Base-by-base conservation (phyloP, 2,113 vertebrate species). In the Varanus komodoensis region DNA sequence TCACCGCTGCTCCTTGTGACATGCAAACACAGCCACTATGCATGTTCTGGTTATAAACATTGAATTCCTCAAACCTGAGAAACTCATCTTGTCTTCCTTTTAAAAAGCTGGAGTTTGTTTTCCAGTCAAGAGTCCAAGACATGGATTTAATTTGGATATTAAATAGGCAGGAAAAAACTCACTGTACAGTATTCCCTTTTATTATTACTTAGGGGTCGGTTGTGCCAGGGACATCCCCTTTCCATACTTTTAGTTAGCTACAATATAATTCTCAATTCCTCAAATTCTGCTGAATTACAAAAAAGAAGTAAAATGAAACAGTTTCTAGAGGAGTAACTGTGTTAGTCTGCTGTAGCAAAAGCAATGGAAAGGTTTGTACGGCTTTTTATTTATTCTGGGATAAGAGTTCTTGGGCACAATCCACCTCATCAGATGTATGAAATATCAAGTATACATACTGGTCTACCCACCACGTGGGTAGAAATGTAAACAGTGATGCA, bases 21-120 rank as follows among this genome's bases (percentile, higher is more conserved):
- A 44, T 44, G 38, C 38, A 44, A 44, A 44, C 38, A 44, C 38
- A 44, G 38, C 38, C 38, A 44, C 38, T 44, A 44, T 44, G 38
- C 69, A 21, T 74, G 48, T 94, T 44, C 25, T 87, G 75, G 83
- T 89, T 80, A 4, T 44, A 77, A 34, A 11, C 81, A 27, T 27
- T 32, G 88, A 78, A 48, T 54, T 32, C 34, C 44, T 83, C 52
- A 90, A 69, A 82, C 11, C 0, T 7, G 29, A 57, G 50, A 15
- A 81, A 57, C 50, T 50, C 7, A 23, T 80, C 52, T 52, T 27
- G 27, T 52, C 32, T 80, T n/a, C 29, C 29, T 61, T 2, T 82
- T n/a, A 61, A 57, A 61, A 82, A 57, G 1, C 32, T 48, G 48
- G 52, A 32, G 80, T 32, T 48, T n/a, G 52, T 15, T 75, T 54